Percentiles rank a stretch among this genome's conserved stretches.
These are phyloP conservation scores for Sebastolobus altivelis DNA, from an alignment of 2,797 vertebrate genomes.

Conservation along the genomic window DNA sequence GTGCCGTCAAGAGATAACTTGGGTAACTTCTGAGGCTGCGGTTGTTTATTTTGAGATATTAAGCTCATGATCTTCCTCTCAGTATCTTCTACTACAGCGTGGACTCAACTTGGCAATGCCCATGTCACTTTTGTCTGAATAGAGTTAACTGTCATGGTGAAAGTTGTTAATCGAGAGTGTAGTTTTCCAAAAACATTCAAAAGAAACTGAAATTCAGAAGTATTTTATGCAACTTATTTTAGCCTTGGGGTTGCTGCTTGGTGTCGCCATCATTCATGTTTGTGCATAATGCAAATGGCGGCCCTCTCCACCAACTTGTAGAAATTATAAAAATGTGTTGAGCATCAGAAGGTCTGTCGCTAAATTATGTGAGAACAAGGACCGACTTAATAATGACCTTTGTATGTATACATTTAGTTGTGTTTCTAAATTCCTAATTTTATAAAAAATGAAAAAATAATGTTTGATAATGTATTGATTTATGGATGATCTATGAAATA, in stretches of 20 bases:
- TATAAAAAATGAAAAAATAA: constrained; percentile 35
- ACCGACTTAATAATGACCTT: constrained; percentile 42
- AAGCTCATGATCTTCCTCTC: constrained; percentile 30
- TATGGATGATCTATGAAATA: constrained; percentile 77
- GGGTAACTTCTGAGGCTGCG: constrained; percentile 51
- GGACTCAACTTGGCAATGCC: constrained; percentile 18
- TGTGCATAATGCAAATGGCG: constrained; percentile 17
- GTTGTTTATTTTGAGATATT: constrained; percentile 65
- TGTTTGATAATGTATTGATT: constrained; percentile 56
- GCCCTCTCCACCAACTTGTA: background rate
- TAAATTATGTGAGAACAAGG: constrained; percentile 13
- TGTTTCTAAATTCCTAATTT: constrained; percentile 49
- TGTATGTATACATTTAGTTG: constrained; percentile 21
- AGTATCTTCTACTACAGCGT: constrained; percentile 14
- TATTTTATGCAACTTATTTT: constrained; percentile 68
- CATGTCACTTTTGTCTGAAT: constrained; percentile 16
- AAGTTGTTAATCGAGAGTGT: background rate
- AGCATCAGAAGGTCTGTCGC: constrained; percentile 24
- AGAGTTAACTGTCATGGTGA: constrained; percentile 14
- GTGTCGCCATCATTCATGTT: constrained; percentile 17
- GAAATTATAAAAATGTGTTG: constrained; percentile 9
- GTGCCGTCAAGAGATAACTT: constrained; percentile 73
- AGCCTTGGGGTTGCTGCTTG: constrained; percentile 40
- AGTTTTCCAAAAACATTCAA: constrained; percentile 9
- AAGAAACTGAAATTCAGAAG: constrained; percentile 19